These are phyloP conservation scores for Dasysyrphus albostriatus DNA, from an alignment of 2,888 invertebrate species.

Conservation along the genomic window DNA sequence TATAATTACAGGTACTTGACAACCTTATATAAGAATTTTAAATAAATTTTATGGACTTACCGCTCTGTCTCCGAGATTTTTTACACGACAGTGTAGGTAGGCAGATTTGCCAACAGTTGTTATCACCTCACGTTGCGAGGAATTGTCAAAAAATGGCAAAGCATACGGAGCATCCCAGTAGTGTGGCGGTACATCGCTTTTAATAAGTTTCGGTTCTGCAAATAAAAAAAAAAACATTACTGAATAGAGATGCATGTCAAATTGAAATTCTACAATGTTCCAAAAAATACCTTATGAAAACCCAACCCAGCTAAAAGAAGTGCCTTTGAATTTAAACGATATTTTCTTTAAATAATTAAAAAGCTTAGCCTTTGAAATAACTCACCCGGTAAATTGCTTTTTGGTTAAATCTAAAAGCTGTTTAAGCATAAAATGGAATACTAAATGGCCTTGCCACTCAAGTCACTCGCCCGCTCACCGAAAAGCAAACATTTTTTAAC, in stretches of 20 bases:
- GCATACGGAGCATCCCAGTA: constrained; percentile 73
- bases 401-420: not conserved
- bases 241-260: not conserved
- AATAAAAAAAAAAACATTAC: constrained; percentile 30
- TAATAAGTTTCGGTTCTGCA: constrained; percentile 68
- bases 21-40: no score
- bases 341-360: constrained; percentile 3
- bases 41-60: constrained; percentile 32
- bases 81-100: constrained; percentile 69
- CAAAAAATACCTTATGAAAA: not conserved
- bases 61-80: constrained; percentile 71
- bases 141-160: constrained; percentile 70
- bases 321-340: not conserved
- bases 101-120: constrained; percentile 69
- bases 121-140: constrained; percentile 68
- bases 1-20: no score
- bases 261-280: not conserved
- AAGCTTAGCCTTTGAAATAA: constrained; percentile 24
- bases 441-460: constrained; percentile 19
- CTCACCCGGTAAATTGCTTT: constrained; percentile 31
- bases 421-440: constrained; percentile 18
- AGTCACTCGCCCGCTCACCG: constrained; percentile 5
- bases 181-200: constrained; percentile 71
- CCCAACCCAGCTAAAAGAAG: not conserved
- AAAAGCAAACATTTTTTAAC: constrained; percentile 30